Percentiles rank a stretch among this genome's conserved stretches.
phyloP scores from a whole-genome alignment of 1,140 invertebrate species.

The Eulimnadia texana region DNA sequence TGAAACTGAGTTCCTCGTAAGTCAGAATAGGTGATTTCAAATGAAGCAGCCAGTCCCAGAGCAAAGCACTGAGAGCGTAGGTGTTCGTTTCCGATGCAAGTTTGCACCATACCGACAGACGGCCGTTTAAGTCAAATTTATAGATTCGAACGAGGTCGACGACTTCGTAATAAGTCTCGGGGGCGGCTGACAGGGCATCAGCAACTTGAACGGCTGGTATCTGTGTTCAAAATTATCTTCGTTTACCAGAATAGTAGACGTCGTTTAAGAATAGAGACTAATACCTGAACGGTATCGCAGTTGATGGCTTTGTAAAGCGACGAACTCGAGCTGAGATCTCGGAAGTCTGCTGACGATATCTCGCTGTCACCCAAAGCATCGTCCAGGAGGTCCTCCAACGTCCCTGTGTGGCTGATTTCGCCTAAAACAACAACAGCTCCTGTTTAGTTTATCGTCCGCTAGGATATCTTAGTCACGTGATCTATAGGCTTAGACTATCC shows the following conservation, averaged over 20 bases:
- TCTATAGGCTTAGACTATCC: no score
- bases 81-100: constrained; percentile 48
- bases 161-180: constrained; percentile 32
- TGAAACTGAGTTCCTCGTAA: constrained; percentile 46
- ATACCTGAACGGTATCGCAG: constrained; percentile 12
- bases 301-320: constrained; percentile 9
- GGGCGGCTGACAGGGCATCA: constrained; percentile 35
- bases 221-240: no score
- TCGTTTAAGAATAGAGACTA: no score
- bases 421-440: no score
- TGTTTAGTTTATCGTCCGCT: no score
- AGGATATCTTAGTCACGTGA: no score
- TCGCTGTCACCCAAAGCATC: background rate
- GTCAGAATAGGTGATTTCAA: constrained; percentile 49
- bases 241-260: no score
- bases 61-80: constrained; percentile 39
- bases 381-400: background rate
- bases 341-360: background rate
- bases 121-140: constrained; percentile 46
- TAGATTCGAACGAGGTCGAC: constrained; percentile 35
- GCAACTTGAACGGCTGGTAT: constrained; percentile 29
- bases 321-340: background rate
- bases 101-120: constrained; percentile 46
- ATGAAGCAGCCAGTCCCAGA: constrained; percentile 55
- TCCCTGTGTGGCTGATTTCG: background rate